Conservation (phyloP, 2,113 vertebrate genomes). For the Mobula hypostoma region DNA sequence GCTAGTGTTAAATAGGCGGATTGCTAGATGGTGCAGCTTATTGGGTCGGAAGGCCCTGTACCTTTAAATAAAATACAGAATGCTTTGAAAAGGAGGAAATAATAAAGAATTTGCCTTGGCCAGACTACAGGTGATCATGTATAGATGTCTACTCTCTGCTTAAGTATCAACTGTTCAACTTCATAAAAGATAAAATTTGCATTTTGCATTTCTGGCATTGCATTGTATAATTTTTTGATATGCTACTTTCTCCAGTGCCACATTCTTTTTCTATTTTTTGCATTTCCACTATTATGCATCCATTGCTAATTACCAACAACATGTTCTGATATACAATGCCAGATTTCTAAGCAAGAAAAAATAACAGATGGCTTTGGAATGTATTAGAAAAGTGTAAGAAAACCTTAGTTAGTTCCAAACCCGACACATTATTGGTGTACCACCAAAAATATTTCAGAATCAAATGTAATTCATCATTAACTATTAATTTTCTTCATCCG, state of each 20-base stretch:
- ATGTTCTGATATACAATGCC: not conserved
- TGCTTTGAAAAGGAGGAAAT: not conserved
- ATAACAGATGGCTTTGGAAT: conserved; percentile 6
- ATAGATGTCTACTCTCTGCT: not conserved
- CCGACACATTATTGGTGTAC: not conserved
- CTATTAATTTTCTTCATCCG: not conserved
- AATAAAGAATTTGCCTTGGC: not conserved
- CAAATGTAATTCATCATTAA: not conserved
- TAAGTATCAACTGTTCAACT: not conserved
- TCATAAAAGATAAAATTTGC: not conserved
- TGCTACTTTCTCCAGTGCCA: not conserved
- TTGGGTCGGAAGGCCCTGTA: too few species aligned
- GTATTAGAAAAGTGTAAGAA: not conserved
- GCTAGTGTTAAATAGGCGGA: too few species aligned
- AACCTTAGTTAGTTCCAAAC: not conserved
- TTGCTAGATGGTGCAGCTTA: too few species aligned
- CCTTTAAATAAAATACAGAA: too few species aligned
- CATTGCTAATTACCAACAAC: conserved; percentile 2
- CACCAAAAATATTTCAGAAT: not conserved
- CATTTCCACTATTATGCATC: not conserved
- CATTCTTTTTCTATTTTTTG: not conserved
- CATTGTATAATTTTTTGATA: not conserved
- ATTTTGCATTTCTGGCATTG: not conserved
- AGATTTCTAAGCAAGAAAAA: conserved; percentile 2
- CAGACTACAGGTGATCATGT: not conserved